Evolutionary conservation across 2,888 invertebrate genomes (phyloP).

Genomic region (Eupithecia exiguata): DNA sequence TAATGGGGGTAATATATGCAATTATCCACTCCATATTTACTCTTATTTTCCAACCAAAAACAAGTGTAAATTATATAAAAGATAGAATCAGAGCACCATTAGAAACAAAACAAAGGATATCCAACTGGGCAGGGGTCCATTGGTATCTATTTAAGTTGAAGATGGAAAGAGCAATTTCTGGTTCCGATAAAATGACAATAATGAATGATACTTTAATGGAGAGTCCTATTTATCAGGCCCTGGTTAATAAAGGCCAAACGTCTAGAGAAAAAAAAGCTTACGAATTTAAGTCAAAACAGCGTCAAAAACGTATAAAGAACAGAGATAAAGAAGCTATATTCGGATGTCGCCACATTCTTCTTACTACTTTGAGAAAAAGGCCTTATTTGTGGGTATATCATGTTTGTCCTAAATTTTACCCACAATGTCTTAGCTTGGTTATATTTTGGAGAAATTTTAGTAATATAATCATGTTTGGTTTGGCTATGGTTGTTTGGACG

Average conservation of each 20-base stretch:
- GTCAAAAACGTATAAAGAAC: slow-evolving; percentile 50
- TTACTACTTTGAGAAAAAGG: slow-evolving; percentile 58
- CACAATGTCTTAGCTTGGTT: slow-evolving; percentile 58
- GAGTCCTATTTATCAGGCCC: slow-evolving; percentile 46
- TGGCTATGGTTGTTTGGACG: slow-evolving; percentile 61
- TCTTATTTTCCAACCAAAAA: slow-evolving; percentile 49
- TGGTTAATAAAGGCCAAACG: slow-evolving; percentile 54
- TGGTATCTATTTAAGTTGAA: slow-evolving; percentile 53
- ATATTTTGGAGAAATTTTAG: slow-evolving; percentile 48
- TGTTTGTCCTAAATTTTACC: slow-evolving; percentile 62
- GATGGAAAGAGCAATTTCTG: slow-evolving; percentile 50
- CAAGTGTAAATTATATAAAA: slow-evolving; percentile 46
- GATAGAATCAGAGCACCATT: slow-evolving; percentile 46
- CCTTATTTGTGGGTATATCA: slow-evolving; percentile 68
- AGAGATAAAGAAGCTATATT: slow-evolving; percentile 50
- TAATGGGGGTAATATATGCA: slow-evolving; percentile 32
- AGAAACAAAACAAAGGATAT: slow-evolving; percentile 44
- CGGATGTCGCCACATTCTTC: slow-evolving; percentile 55
- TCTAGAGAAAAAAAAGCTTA: slow-evolving; percentile 45
- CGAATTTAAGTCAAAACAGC: slow-evolving; percentile 40
- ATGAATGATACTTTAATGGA: slow-evolving; percentile 54
- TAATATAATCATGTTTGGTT: slow-evolving; percentile 53
- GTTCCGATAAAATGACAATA: slow-evolving; percentile 53
- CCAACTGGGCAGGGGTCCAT: slow-evolving; percentile 39
- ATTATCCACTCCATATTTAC: slow-evolving; percentile 33